Percentiles rank a stretch among this genome's conserved stretches.
These are phyloP conservation scores for Phylloscopus trochilus DNA, from an alignment of 2,113 vertebrate genomes.

Conservation along the genomic window DNA sequence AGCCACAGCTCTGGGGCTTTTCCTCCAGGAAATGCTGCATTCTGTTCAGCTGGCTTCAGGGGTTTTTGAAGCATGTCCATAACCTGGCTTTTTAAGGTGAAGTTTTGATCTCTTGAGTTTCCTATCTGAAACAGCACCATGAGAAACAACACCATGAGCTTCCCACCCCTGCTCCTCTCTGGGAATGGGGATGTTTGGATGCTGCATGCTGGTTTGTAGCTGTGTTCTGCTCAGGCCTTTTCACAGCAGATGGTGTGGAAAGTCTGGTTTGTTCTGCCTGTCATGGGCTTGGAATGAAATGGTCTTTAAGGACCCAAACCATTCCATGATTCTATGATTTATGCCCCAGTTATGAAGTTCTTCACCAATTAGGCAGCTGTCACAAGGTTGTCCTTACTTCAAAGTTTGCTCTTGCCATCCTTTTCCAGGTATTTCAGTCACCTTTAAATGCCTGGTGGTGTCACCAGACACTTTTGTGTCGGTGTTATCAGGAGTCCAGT, in stretches of 20 bases:
- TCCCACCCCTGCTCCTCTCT: neutral
- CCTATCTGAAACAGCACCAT: too few species aligned
- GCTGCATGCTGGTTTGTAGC: neutral
- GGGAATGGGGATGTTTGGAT: neutral
- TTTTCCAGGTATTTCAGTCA: neutral
- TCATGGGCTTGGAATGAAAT: neutral
- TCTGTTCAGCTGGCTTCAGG: neutral
- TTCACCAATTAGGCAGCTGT: neutral
- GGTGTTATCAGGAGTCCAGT: neutral
- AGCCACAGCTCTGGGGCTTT: rapidly evolving
- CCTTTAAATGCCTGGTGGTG: neutral
- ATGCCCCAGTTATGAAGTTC: neutral
- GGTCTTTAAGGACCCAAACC: neutral
- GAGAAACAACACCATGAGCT: neutral
- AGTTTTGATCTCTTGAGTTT: neutral
- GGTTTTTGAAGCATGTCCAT: rapidly evolving
- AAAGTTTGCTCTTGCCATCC: neutral
- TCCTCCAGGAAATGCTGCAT: neutral
- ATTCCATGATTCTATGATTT: neutral
- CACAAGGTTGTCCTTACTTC: neutral
- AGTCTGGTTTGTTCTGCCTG: neutral
- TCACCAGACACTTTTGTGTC: neutral
- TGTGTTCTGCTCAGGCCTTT: neutral
- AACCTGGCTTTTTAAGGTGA: neutral
- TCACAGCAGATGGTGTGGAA: neutral